Evolutionary conservation across 2,888 invertebrate species (phyloP).

Genomic region (Phengaris arion): DNA sequence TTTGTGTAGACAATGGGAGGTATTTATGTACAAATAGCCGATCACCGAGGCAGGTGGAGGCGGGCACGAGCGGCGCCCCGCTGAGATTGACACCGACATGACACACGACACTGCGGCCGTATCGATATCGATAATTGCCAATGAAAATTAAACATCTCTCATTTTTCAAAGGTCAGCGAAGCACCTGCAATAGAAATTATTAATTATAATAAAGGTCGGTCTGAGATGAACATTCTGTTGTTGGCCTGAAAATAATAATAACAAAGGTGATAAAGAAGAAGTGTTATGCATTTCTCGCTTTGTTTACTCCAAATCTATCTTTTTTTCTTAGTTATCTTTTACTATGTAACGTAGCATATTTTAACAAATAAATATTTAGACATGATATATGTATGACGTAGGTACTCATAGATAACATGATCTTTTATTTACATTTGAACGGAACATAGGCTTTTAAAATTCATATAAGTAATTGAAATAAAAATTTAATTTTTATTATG

Average conservation of each 20-base stretch:
- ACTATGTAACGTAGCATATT: too few relatives aligned
- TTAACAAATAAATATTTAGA: too few relatives aligned
- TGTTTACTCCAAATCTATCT: not conserved
- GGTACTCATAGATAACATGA: too few relatives aligned
- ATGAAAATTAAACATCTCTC: constrained; percentile 26
- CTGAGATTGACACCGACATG: constrained; percentile 43
- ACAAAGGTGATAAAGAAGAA: not conserved
- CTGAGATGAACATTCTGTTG: not conserved
- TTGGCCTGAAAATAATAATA: not conserved
- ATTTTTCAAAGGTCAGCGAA: constrained; percentile 14
- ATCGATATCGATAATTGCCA: constrained; percentile 51
- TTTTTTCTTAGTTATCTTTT: not conserved
- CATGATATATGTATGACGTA: too few relatives aligned
- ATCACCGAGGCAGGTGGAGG: constrained; percentile 41
- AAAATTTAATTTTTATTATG: too few relatives aligned
- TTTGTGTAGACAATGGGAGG: constrained; percentile 44
- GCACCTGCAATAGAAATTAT: constrained; percentile 17
- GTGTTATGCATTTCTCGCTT: not conserved
- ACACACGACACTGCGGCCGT: constrained; percentile 38
- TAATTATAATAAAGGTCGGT: not conserved
- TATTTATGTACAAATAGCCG: constrained; percentile 43
- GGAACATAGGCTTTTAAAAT: too few relatives aligned
- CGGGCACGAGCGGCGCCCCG: constrained; percentile 48
- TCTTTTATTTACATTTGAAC: too few relatives aligned
- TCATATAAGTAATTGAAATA: too few relatives aligned